Evolutionary conservation across 2,113 vertebrate species (phyloP).

Genomic region (Sphaerodactylus townsendi): DNA sequence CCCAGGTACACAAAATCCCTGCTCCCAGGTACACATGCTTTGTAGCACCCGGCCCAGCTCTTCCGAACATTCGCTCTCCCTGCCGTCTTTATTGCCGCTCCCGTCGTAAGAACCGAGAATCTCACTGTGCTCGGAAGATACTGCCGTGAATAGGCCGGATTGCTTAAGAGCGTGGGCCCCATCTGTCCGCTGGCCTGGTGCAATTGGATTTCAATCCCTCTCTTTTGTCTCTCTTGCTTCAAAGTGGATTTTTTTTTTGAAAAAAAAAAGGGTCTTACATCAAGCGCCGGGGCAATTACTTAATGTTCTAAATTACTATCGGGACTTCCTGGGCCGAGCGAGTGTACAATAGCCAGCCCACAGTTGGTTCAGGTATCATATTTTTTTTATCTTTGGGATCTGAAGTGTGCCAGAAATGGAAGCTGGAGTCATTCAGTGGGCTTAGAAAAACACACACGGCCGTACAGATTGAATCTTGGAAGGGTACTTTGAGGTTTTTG

Average conservation of each 20-base stretch:
- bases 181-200: slow-evolving; percentile 80
- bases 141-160: slow-evolving; percentile 74
- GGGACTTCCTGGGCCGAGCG: slow-evolving; percentile 47
- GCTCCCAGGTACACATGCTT: not conserved
- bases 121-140: slow-evolving; percentile 37
- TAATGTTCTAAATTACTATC: slow-evolving; percentile 66
- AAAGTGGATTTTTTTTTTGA: slow-evolving; percentile 68
- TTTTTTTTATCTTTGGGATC: slow-evolving; percentile 51
- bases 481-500: slow-evolving; percentile 59
- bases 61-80: slow-evolving; percentile 28
- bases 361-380: slow-evolving; percentile 73
- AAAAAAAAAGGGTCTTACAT: slow-evolving; percentile 74
- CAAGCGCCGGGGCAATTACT: slow-evolving; percentile 69
- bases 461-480: slow-evolving; percentile 58
- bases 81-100: not conserved
- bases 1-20: not conserved
- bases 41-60: slow-evolving; percentile 12
- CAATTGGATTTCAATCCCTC: slow-evolving; percentile 82
- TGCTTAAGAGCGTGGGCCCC: slow-evolving; percentile 78
- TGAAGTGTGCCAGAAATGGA: slow-evolving; percentile 60
- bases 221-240: slow-evolving; percentile 79
- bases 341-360: slow-evolving; percentile 56
- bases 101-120: slow-evolving; percentile 46
- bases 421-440: slow-evolving; percentile 60
- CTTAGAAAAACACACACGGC: slow-evolving; percentile 58